Conservation (phyloP, 2,888 invertebrate genomes). For the Apantesis nais region DNA sequence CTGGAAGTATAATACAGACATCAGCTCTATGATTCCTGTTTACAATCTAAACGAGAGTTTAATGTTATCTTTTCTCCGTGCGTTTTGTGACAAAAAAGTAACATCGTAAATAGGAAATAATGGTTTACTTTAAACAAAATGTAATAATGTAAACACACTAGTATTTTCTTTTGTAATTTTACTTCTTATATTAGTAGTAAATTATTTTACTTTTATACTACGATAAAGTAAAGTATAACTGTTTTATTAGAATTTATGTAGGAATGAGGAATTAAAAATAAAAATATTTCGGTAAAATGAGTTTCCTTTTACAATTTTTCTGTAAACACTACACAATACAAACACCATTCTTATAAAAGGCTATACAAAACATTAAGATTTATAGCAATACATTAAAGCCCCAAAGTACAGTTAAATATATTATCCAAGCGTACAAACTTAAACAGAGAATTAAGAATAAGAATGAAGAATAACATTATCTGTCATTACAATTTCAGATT, state of each 20-base stretch:
- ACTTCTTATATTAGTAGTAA: not conserved
- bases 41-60: not conserved
- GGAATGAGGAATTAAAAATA: conserved; percentile 12
- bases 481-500: not conserved
- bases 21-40: not conserved
- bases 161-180: not conserved
- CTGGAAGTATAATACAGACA: no score
- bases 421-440: conserved; percentile 32
- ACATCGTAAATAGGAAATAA: not conserved
- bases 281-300: conserved; percentile 19
- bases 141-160: not conserved
- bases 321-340: conserved; percentile 55
- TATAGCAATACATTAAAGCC: conserved; percentile 38
- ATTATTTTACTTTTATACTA: not conserved
- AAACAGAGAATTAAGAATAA: not conserved
- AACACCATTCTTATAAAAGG: conserved; percentile 46
- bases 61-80: not conserved
- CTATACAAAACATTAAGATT: conserved; percentile 40
- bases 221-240: not conserved
- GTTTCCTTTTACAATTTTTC: conserved; percentile 50
- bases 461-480: not conserved
- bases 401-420: conserved; percentile 27
- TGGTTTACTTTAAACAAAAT: not conserved
- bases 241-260: not conserved
- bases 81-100: not conserved